These are phyloP conservation scores for Ciconia stormi DNA, from an alignment of 2,113 vertebrate species.

Conservation along the genomic window DNA sequence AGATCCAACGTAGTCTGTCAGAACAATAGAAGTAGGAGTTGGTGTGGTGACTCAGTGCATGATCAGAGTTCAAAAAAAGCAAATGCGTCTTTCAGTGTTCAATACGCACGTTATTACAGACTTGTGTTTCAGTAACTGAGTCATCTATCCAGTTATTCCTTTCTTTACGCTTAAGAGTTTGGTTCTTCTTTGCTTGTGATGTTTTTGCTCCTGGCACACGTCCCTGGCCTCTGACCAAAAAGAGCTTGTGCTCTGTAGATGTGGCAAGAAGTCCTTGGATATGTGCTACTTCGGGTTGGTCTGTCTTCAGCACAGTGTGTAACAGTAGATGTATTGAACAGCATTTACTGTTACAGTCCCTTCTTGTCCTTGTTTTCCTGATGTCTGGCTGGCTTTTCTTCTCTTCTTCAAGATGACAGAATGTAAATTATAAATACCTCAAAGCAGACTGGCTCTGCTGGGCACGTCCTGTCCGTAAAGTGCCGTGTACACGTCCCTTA, in stretches of 20 bases:
- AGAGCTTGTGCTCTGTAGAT: constrained; percentile 20
- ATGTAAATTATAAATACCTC: not conserved
- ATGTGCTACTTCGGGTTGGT: not conserved
- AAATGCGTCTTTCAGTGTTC: constrained; percentile 7
- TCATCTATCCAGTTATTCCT: constrained; percentile 19
- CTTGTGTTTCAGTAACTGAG: not conserved
- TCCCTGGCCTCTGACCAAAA: constrained; percentile 48
- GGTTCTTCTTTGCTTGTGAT: constrained; percentile 11
- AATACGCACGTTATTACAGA: not conserved
- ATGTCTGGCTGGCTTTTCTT: not conserved
- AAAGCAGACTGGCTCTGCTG: not conserved
- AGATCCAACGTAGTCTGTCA: not conserved
- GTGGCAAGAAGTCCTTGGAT: constrained; percentile 50
- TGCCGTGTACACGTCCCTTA: not conserved
- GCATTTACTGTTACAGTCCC: not conserved
- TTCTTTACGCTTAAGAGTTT: constrained; percentile 6
- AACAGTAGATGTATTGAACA: not conserved
- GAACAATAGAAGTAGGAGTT: constrained; percentile 54
- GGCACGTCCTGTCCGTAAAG: not conserved
- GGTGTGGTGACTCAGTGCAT: constrained; percentile 33
- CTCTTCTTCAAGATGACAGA: not conserved
- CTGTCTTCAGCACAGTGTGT: not conserved
- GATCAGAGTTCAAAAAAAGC: constrained; percentile 26
- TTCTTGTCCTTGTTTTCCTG: not conserved
- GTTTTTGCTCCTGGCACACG: constrained; percentile 46